Base-by-base conservation (phyloP, 2,797 vertebrate genomes). In the Odontamblyopus rebecca region DNA sequence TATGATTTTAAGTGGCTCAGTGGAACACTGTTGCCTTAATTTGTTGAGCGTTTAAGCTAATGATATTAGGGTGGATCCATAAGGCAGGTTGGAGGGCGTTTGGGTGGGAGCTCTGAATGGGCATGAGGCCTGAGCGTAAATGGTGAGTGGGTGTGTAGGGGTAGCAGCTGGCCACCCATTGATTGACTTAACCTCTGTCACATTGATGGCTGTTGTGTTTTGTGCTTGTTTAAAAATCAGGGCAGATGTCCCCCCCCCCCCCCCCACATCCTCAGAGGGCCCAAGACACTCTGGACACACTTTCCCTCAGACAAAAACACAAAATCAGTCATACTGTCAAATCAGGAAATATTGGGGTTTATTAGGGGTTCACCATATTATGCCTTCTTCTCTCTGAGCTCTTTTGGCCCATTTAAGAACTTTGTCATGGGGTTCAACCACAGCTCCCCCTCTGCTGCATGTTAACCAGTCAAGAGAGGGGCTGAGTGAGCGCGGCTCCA, bases 1-100 rank as follows among this genome's bases (percentile, higher is more conserved):
- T 95, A 91, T 84, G 78, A 91, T 93, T 95, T 94, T 93, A 92
- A 93, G 91, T 92, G 90, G 92, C 91, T 77, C 83, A 84, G 79
- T 69, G 79, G 91, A 94, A 91, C 93, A 91, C 57, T 85, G 86
- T 81, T 87, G 89, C 88, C 92, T 84, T 91, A 94, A 94, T 96
- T 95, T 95, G 91, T 91, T 92, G 81, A 77, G 84, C 89, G 84
- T 86, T 92, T 89, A 88, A 85, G 84, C 86, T 94, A 93, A 95
- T 93, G 91, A 91, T 88, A 93, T 94, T 95, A 94, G 88, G 32
- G 80, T 78, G 76, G 72, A 95, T 93, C 89, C 85, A 85, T 94
- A 89, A 81, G 72, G 85, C 57, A 77, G 87, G 63, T 78, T 78
- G 86, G 76, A 80, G 82, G 69, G 75, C 69, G 69, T 76, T 68